Evolutionary conservation across 2,888 invertebrate genomes (phyloP), one percentile per base, ranked within the genome.

Genomic region (Argyresthia goedartella): DNA sequence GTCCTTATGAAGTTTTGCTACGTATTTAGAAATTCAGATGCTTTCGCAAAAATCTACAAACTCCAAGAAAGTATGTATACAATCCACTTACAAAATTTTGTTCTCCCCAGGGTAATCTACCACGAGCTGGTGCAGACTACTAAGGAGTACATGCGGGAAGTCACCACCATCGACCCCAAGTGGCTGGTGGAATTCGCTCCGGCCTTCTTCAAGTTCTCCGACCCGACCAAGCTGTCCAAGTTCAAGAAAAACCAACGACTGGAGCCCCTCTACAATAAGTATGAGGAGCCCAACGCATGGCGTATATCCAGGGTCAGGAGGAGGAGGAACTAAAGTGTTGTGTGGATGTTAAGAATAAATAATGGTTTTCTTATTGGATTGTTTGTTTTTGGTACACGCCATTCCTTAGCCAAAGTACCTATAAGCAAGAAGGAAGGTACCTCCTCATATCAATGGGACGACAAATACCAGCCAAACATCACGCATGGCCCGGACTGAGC

Each of bases 181-280:
- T 99, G 99, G 99, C 88, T 99, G 53, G 98, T 99, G 0, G 99
- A 99, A 75, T 99, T 97, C 75, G 99, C 99, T 0, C 98, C 99
- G 0, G 98, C 99, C 0, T 99, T 99, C 89, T 99, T 99, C 88
- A 96, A 97, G 76, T 97, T 99, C 86, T 97, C 97, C 7, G 99
- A 99, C 81, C 98, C 98, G 2, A 99, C 99, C 0, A 99, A 98
- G 76, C 89, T 99, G 39, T 98, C 98, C 76, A 98, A 98, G 72
- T 98, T 98, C 85, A 99, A 99, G 91, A 98, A 98, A 84, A 98
- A 98, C 86, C 98, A 99, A 88, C 90, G 98, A 57, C 89, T 99
- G 57, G 99, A 99, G 69, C 99, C 99, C 0, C 87, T 99, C 3
- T 97, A 97, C 79, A 99, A 99, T 79, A 99, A 99, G 85, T 99